Base-by-base conservation (phyloP, 2,113 vertebrate species). In the Gadus chalcogrammus region DNA sequence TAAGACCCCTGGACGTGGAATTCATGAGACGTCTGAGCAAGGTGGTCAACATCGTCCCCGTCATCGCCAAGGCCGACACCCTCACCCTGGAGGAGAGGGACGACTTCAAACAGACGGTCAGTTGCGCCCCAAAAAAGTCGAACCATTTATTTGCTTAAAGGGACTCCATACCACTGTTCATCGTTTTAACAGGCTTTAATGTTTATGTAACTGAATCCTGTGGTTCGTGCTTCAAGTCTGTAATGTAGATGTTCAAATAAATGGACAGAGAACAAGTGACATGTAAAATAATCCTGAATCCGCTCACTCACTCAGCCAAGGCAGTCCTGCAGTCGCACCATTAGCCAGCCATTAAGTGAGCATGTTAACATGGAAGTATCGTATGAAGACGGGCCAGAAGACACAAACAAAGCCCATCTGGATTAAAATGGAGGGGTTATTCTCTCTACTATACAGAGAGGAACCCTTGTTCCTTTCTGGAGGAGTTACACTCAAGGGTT, bases 1-100 rank as follows among this genome's bases (percentile, higher is more conserved):
- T 99, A 35, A 87, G 97, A 72, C 96, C 95, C 5, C 78, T 99
- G 67, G 97, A 99, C 86, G 95, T 99, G 15, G 97, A 98, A 88
- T 99, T 98, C 88, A 98, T 99, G 97, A 94, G 94, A 56, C 96
- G 95, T 58, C 93, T 99, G 63, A 98, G 97, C 85, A 98, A 98
- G 83, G 97, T 99, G 85, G 97, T 99, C 72, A 99, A 98, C 92
- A 98, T 99, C 0, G 97, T 99, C 3, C 42, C 42, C 42, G 42
- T 48, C 11, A 48, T 48, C 42, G 42, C 42, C 42, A 48, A 48
- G 42, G 42, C 97, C 0, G 97, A 99, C 93, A 98, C 97, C 0
- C 88, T 99, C 75, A 99, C 97, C 38, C 93, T 99, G 88, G 97
- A 99, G 81, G 97, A 99, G 90, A 92, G 97, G 78, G 94, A 96